phyloP scores from a whole-genome alignment of 2,113 vertebrate genomes.

The Oryzias curvinotus region DNA sequence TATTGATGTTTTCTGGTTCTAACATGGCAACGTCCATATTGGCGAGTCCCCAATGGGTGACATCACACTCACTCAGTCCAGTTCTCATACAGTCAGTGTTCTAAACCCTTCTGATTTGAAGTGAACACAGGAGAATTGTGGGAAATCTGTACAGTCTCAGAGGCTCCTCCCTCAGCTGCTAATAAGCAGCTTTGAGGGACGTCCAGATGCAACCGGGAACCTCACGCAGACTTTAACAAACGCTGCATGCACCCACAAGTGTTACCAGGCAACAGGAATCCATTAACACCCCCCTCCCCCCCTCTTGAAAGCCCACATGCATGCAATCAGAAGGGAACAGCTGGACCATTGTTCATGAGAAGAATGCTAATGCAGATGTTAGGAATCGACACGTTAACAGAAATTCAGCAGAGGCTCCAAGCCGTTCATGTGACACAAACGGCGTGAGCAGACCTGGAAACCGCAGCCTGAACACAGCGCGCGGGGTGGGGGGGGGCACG shows the following conservation, averaged over 20 bases:
- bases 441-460: conserved; percentile 16
- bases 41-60: no score
- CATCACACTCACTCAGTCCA: no score
- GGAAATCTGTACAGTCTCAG: conserved; percentile 24
- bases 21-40: no score
- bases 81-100: no score
- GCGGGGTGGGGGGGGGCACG: conserved; percentile 33
- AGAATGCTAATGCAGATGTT: conserved; percentile 2
- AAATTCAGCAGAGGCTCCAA: conserved; percentile 19
- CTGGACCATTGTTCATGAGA: conserved; percentile 30
- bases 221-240: conserved; percentile 43
- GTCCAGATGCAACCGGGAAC: conserved; percentile 67
- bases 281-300: conserved; percentile 56
- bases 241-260: conserved; percentile 59
- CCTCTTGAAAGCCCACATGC: conserved; percentile 23
- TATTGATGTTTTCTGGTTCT: no score
- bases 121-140: no score
- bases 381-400: no score
- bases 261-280: conserved; percentile 74
- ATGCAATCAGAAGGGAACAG: not conserved
- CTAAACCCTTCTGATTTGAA: no score
- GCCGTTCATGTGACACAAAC: conserved; percentile 42
- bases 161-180: conserved; percentile 56
- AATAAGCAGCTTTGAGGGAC: conserved; percentile 65
- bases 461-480: conserved; percentile 24